A percentile compares a stretch with the other conserved stretches of the same genome.
Conservation (phyloP, 2,797 vertebrate species). For the Graptemys geographica region DNA sequence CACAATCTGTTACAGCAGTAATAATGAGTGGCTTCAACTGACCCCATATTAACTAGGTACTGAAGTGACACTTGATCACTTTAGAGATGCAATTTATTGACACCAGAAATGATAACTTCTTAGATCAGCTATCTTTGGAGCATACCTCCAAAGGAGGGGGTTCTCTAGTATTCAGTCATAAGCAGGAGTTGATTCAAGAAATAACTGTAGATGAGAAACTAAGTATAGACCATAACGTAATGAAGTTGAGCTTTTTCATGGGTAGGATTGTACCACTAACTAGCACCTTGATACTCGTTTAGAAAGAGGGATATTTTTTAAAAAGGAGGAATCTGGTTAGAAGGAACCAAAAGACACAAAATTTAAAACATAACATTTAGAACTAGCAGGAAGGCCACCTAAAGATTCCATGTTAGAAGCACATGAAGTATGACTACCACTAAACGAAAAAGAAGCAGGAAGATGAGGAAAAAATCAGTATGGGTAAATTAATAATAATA, state of each 20-base stretch:
- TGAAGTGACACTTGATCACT: not conserved
- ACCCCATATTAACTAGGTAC: not conserved
- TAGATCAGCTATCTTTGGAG: not conserved
- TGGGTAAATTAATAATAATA: too few species aligned
- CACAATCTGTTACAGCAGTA: too few species aligned
- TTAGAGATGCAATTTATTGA: not conserved
- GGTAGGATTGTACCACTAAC: not conserved
- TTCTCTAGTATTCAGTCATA: not conserved
- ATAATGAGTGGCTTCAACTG: not conserved
- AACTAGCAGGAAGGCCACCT: not conserved
- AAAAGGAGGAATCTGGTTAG: not conserved
- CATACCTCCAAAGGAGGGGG: not conserved
- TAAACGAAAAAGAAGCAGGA: not conserved
- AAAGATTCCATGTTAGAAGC: not conserved
- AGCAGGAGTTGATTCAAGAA: not conserved
- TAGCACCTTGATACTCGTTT: not conserved
- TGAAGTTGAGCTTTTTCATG: not conserved
- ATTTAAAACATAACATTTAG: not conserved
- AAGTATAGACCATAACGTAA: not conserved
- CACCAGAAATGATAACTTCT: not conserved
- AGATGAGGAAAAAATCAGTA: too few species aligned
- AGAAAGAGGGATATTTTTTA: not conserved
- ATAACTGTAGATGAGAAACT: fast-evolving
- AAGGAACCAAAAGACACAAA: not conserved
- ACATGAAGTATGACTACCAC: not conserved